These are phyloP conservation scores for Neodiprion virginianus DNA, from an alignment of 1,140 invertebrate species.

Conservation along the genomic window DNA sequence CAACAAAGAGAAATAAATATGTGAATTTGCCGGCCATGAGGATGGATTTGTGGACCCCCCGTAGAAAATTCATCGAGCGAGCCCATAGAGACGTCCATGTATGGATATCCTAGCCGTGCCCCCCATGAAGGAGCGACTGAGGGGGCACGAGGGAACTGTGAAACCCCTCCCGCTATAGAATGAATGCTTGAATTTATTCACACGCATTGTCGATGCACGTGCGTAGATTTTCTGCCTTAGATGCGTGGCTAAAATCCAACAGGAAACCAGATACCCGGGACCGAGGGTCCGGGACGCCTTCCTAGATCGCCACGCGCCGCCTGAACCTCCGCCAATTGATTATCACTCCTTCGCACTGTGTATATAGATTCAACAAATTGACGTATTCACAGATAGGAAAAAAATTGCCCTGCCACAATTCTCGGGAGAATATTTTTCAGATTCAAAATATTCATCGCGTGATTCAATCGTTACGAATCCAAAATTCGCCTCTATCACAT, in stretches of 20 bases:
- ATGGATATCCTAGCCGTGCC: too few species aligned
- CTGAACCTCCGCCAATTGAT: neutral
- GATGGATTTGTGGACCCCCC: too few species aligned
- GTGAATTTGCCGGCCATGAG: too few species aligned
- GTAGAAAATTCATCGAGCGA: too few species aligned
- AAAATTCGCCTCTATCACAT: too few species aligned
- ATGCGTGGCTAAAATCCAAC: neutral
- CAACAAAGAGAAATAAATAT: too few species aligned
- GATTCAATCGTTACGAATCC: too few species aligned
- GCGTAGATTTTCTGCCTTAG: neutral
- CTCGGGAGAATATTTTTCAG: too few species aligned
- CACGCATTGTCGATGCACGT: slow-evolving; percentile 6
- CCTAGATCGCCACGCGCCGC: neutral
- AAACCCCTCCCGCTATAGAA: neutral
- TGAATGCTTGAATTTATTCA: neutral
- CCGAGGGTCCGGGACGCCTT: neutral
- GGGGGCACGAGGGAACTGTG: neutral
- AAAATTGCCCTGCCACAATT: too few species aligned
- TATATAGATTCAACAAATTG: neutral
- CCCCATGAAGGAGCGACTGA: too few species aligned
- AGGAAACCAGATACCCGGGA: neutral
- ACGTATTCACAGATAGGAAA: neutral
- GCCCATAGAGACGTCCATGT: too few species aligned
- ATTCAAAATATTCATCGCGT: too few species aligned
- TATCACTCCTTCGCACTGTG: neutral